A percentile compares a stretch with the other conserved stretches of the same genome.
Evolutionary conservation across 2,113 vertebrate genomes (phyloP).

Genomic region (Amazona guildingii): DNA sequence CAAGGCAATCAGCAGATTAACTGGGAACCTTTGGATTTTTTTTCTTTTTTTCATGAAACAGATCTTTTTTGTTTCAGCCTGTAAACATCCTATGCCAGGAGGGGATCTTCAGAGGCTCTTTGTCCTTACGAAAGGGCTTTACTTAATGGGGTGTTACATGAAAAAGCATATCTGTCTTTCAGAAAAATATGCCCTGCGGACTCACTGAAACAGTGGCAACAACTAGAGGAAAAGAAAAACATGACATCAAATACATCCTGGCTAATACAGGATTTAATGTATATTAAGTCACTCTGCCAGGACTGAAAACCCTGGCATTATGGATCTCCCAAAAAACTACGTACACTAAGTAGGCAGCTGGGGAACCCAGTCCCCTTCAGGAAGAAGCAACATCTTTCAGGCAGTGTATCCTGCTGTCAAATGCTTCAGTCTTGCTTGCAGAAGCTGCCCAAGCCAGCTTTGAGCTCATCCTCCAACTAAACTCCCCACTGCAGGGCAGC

Average conservation of each 20-base stretch:
- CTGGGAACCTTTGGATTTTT: neutral
- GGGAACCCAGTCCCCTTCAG: neutral
- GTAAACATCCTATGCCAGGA: neutral
- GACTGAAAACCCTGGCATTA: neutral
- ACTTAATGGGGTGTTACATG: constrained; percentile 50
- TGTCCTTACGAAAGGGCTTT: constrained; percentile 60
- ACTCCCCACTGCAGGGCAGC: neutral
- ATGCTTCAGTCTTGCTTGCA: neutral
- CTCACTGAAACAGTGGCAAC: neutral
- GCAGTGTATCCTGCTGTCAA: fast-evolving
- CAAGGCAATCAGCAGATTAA: neutral
- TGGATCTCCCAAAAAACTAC: neutral
- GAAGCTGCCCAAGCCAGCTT: neutral
- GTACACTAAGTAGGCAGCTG: neutral
- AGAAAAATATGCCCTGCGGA: neutral
- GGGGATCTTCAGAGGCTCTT: constrained; percentile 19
- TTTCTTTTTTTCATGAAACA: neutral
- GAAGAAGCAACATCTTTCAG: neutral
- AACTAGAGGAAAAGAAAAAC: neutral
- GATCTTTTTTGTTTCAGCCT: neutral
- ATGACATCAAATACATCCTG: neutral
- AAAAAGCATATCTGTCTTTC: constrained; percentile 43
- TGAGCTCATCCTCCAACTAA: neutral
- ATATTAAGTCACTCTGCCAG: neutral
- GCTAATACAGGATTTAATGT: neutral